These are phyloP conservation scores for Tribolium madens DNA, from an alignment of 1,140 invertebrate species.

Conservation along the genomic window DNA sequence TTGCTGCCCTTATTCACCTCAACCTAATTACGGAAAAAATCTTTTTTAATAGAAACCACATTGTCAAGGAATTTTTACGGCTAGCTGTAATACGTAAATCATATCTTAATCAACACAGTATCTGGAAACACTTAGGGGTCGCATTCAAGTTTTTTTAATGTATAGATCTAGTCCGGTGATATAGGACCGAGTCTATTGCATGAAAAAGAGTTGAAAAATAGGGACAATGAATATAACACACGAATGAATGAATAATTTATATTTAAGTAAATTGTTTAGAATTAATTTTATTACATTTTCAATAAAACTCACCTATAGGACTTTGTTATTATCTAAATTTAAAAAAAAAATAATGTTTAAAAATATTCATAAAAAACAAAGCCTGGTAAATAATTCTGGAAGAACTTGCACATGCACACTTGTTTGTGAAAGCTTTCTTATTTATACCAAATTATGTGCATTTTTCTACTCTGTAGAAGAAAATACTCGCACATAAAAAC, in stretches of 20 bases:
- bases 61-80: slow-evolving; percentile 1
- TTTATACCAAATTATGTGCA: neutral
- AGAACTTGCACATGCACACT: too few relatives aligned
- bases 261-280: too few relatives aligned
- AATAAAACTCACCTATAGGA: too few relatives aligned
- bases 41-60: neutral
- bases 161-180: neutral
- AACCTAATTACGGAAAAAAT: slow-evolving; percentile 19
- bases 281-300: too few relatives aligned
- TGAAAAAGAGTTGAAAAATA: neutral
- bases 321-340: too few relatives aligned
- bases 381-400: too few relatives aligned
- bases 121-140: slow-evolving; percentile 20
- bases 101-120: slow-evolving; percentile 33
- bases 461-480: neutral
- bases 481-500: neutral
- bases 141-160: slow-evolving; percentile 16
- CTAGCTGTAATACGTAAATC: slow-evolving; percentile 9
- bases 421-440: neutral
- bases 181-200: neutral
- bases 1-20: slow-evolving; percentile 17
- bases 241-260: too few relatives aligned
- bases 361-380: too few relatives aligned
- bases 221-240: too few relatives aligned
- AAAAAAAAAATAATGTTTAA: too few relatives aligned